phyloP scores from a whole-genome alignment of 2,797 vertebrate species.

The Rhyacichthys aspro region DNA sequence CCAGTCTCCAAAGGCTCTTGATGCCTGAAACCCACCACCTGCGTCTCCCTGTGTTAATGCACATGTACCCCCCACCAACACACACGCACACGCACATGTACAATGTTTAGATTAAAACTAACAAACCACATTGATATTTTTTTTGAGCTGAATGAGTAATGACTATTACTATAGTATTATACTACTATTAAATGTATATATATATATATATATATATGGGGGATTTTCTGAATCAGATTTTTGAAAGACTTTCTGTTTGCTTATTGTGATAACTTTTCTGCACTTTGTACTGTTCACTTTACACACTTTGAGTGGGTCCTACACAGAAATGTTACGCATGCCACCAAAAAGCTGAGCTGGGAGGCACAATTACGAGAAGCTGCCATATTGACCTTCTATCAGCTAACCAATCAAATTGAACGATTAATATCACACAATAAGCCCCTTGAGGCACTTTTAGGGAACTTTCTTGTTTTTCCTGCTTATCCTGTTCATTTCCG shows the following conservation, averaged over 20 bases:
- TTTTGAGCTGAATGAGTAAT: no score
- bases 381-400: constrained; percentile 65
- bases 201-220: no score
- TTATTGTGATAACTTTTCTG: no score
- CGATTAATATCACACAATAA: constrained; percentile 64
- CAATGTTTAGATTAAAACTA: constrained; percentile 23
- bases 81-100: constrained; percentile 3
- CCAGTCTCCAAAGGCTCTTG: constrained; percentile 48
- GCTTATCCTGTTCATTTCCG: no score
- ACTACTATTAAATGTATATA: no score
- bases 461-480: no score
- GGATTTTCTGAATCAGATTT: no score
- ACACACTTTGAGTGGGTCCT: constrained; percentile 6
- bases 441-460: constrained; percentile 49
- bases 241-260: no score
- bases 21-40: constrained; percentile 60
- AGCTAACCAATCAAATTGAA: constrained; percentile 61
- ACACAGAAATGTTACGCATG: constrained; percentile 30
- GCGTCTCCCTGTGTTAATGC: constrained; percentile 22
- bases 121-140: no score
- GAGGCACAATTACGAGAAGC: constrained; percentile 54
- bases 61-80: constrained; percentile 23
- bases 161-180: no score
- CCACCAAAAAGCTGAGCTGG: constrained; percentile 44
- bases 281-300: no score